Percentiles rank a stretch among this genome's conserved stretches.
Conservation (phyloP, 2,113 vertebrate genomes). For the Choloepus hoffmanni region DNA sequence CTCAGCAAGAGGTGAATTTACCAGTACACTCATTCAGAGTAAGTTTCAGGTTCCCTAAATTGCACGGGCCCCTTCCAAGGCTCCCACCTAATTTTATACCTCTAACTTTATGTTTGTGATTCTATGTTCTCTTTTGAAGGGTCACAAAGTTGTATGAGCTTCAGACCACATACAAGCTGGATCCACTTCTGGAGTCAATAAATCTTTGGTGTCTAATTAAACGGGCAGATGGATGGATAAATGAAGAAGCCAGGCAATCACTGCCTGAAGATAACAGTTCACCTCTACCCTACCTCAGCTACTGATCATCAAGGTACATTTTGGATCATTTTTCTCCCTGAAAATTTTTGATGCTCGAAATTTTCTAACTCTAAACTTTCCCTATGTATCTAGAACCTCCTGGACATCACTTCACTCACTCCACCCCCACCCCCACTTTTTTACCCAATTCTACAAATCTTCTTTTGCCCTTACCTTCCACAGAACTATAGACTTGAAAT, state of each 20-base stretch:
- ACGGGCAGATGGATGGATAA: neutral
- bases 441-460: neutral
- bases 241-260: neutral
- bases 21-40: neutral
- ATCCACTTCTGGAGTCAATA: neutral
- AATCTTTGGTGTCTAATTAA: neutral
- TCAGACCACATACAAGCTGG: neutral
- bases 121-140: neutral
- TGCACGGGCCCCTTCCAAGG: neutral
- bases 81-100: neutral
- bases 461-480: neutral
- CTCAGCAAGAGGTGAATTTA: neutral
- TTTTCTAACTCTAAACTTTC: neutral
- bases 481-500: neutral
- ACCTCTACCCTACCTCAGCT: neutral
- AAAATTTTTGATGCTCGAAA: neutral
- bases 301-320: neutral
- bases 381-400: neutral
- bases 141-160: neutral
- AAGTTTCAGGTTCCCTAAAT: neutral
- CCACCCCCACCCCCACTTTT: neutral
- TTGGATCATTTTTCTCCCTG: neutral
- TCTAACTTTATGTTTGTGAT: neutral
- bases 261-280: neutral
- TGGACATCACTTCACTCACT: neutral